phyloP scores from a whole-genome alignment of 2,113 vertebrate genomes.

The Tragelaphus strepsiceros region DNA sequence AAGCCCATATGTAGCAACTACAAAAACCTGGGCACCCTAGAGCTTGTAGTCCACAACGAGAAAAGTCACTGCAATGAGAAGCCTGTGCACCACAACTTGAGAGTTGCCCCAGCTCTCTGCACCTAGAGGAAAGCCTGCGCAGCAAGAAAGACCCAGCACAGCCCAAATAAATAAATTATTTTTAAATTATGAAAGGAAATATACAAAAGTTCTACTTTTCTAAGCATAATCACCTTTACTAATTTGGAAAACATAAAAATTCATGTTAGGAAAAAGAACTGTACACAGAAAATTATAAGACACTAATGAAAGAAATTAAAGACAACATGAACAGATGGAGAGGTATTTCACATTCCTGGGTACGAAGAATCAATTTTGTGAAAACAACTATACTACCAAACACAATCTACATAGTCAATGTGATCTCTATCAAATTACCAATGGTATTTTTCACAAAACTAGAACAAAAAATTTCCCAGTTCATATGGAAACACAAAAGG shows the following conservation, averaged over 20 bases:
- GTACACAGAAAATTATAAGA: background rate
- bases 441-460: background rate
- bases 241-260: background rate
- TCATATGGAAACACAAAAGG: background rate
- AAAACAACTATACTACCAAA: background rate
- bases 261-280: background rate
- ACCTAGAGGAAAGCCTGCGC: background rate
- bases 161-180: background rate
- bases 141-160: background rate
- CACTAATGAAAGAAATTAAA: background rate
- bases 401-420: background rate
- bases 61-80: background rate
- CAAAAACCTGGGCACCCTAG: background rate
- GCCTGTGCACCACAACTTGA: background rate
- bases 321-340: background rate
- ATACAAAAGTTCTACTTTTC: background rate
- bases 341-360: background rate
- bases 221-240: background rate
- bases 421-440: background rate
- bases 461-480: background rate
- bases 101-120: background rate
- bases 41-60: background rate
- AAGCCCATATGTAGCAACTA: background rate
- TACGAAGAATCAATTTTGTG: background rate
- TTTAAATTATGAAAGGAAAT: background rate